Evolutionary conservation across 2,888 invertebrate species (phyloP).

Genomic region (Hylaea fasciaria): DNA sequence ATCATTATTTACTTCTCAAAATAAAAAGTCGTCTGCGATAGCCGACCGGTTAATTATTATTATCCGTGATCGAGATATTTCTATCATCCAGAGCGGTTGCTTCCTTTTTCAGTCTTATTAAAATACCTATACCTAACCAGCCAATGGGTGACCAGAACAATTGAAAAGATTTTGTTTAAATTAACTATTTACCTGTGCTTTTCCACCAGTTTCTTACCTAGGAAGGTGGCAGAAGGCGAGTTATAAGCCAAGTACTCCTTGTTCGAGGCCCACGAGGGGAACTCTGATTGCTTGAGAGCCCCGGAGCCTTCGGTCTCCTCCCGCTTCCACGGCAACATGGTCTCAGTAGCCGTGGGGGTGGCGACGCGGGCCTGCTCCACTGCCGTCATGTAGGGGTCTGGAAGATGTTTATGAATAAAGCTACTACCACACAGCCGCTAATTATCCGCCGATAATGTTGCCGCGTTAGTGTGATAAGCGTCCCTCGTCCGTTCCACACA

Average conservation of each 20-base stretch:
- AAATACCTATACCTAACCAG: too few species aligned
- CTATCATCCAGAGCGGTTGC: too few species aligned
- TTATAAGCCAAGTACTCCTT: conserved; percentile 96
- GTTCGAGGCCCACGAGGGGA: conserved; percentile 97
- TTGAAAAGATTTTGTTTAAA: background rate
- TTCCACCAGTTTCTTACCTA: conserved; percentile 85
- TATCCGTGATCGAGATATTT: too few species aligned
- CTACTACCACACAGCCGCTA: too few species aligned
- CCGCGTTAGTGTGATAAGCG: too few species aligned
- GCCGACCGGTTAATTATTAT: too few species aligned
- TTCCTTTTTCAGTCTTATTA: too few species aligned
- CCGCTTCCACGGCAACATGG: conserved; percentile 96
- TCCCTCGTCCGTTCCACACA: too few species aligned
- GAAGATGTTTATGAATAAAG: conserved; percentile 10
- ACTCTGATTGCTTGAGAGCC: conserved; percentile 92
- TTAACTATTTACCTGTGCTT: background rate
- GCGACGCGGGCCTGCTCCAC: conserved; percentile 90
- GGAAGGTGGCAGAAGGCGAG: conserved; percentile 95
- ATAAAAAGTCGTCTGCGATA: too few species aligned
- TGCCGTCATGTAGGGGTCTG: conserved; percentile 79
- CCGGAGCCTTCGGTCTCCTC: conserved; percentile 89
- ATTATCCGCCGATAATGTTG: too few species aligned
- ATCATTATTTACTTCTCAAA: too few species aligned
- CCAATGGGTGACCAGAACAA: too few species aligned
- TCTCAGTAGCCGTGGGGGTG: conserved; percentile 95